Evolutionary conservation across 2,888 invertebrate species (phyloP), one percentile per base, ranked within the genome.

Genomic region (Crocallis elinguaria): DNA sequence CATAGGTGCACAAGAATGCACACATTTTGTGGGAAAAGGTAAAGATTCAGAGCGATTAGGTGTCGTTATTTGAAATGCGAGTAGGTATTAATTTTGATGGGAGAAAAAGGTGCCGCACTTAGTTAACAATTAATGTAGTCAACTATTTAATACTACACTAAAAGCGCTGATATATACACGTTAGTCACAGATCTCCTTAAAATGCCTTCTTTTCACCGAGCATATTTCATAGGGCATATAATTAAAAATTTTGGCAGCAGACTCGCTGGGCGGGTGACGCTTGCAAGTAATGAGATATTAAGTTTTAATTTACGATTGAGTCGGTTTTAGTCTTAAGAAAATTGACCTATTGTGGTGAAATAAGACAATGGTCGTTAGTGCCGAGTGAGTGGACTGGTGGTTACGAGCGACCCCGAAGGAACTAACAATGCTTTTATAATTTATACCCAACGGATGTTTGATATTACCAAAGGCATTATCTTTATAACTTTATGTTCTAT

Each of bases 221-320:
- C 59, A 64, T 69, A 67, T 65, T 42, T 67, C 63, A 54, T 66
- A 64, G 60, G 65, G 64, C 69, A 55, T 68, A 69, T 64, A 69
- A 75, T 74, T 71, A 72, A 64, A 69, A 75, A 80, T 84, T 83
- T 84, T 84, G 82, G 82, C 83, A 80, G 67, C 71, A 71, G 67
- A 67, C 60, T 70, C 73, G 62, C 65, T 74, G 71, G 84, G 84
- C 80, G 84, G 77, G 73, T 73, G 66, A 70, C 66, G 77, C 76
- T 88, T 87, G 90, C 86, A 85, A 88, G 86, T 88, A 89, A 91
- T 86, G 89, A 86, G 86, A 86, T 83, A 88, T 89, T 85, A 85
- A 86, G 77, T 83, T 86, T 82, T 77, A 89, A 89, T 88, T 88
- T 87, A 90, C 84, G 88, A 82, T 79, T 82, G 75, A 84, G 82